phyloP scores from a whole-genome alignment of 2,113 vertebrate species.

The Prinia subflava region DNA sequence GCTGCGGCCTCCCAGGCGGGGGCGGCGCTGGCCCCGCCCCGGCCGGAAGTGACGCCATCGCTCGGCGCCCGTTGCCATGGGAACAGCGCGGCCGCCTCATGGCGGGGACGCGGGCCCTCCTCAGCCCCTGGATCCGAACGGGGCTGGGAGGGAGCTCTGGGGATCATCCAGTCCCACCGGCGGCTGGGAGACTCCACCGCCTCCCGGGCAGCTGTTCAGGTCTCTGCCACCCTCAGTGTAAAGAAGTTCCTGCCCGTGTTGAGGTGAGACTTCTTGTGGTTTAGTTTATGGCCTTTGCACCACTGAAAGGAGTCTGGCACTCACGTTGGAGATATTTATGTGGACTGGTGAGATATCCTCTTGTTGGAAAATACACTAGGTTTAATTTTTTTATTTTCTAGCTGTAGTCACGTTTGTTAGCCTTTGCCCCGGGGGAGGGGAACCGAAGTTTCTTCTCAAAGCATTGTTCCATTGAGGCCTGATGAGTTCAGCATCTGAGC shows the following conservation, averaged over 20 bases:
- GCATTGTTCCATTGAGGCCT: background rate
- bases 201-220: background rate
- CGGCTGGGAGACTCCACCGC: background rate
- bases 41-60: background rate
- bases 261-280: background rate
- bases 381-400: background rate
- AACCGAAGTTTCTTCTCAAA: background rate
- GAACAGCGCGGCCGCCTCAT: background rate
- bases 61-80: background rate
- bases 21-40: background rate
- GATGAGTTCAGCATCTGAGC: background rate
- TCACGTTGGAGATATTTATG: background rate
- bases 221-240: too few species aligned
- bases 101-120: background rate
- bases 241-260: background rate
- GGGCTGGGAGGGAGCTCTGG: background rate
- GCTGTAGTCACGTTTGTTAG: background rate
- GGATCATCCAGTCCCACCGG: accelerated
- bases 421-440: background rate
- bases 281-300: background rate
- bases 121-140: accelerated
- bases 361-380: background rate
- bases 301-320: background rate
- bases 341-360: background rate
- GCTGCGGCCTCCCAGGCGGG: background rate